Evolutionary conservation across 2,113 vertebrate species (phyloP), one percentile per base, ranked within the genome.

Genomic region (Epinephelus fuscoguttatus): DNA sequence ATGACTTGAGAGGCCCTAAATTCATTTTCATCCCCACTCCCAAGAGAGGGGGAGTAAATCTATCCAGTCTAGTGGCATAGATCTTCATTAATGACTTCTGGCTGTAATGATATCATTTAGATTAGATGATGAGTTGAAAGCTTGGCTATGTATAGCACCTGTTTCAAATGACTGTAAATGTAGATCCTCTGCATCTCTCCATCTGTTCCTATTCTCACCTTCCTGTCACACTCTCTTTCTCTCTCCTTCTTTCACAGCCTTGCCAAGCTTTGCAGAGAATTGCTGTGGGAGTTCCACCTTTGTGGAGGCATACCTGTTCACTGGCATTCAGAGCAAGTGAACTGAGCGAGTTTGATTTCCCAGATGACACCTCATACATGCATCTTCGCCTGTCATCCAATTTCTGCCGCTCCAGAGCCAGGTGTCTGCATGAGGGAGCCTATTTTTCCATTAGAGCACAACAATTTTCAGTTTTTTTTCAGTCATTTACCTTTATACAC

Each of bases 121-220:
- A 86, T 67, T 81, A 87, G 73, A 83, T 81, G 86, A 91, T 84
- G 78, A 83, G 37, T 75, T 80, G 79, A 82, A 85, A 78, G 84
- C 82, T 61, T 45, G 66, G 89, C 89, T 91, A 91, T 89, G 85
- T 88, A 86, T 89, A 93, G 91, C 90, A 87, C 89, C 84, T 92
- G 83, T 84, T 93, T 91, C 66, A 91, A 92, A 89, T 52, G 69
- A 68, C 77, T 79, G 88, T 84, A 91, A 90, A 83, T 76, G 85
- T 78, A 87, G 81, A 86, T 68, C 86, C 81, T 66, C 88, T 63
- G 88, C 72, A 75, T 86, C 78, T 85, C 88, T 93, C 93, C 94
- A 94, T 96, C 94, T 94, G 94, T 89, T 95, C 92, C 61, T 89
- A 56, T 93, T 94, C 89, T 94, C 94, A 93, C 94, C 91, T 93